Base-by-base conservation (phyloP, 1,140 invertebrate genomes). In the Penaeus vannamei region DNA sequence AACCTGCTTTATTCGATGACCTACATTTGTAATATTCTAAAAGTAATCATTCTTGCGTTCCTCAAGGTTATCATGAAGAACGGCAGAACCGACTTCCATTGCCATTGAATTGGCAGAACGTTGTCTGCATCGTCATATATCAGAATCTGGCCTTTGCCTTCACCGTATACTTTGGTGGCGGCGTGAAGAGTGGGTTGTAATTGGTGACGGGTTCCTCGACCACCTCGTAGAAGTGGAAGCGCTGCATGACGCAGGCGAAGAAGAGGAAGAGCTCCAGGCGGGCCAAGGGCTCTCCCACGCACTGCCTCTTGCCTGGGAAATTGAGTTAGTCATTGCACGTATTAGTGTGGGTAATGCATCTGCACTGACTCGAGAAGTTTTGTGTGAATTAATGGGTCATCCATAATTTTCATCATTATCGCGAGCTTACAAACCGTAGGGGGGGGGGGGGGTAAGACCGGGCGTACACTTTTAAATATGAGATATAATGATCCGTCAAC, bases 181-280 rank as follows among this genome's bases (percentile, higher is more conserved):
- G 19, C 46, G 46, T 69, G 53, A 87, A 83, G n/a, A 29, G 53
- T 12, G 53, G 53, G 53, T 53, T 69, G 62, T 79, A 61, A 19
- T 61, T 83, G 79, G 0, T 60, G 42, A 32, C 19, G n/a, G n/a
- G 14, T 20, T 26, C 19, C n/a, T 26, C 17, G 3, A 8, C 62
- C 62, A 69, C 86, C 1, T 82, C 20, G 2, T 32, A 72, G 86
- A 82, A 82, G 77, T 62, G n/a, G 86, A 87, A 87, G 26, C 86
- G 61, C 7, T 87, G 86, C 7, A 72, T 29, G n/a, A 87, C 19
- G 23, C 64, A 82, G 17, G 79, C 53, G 36, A 87, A 53, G 86
- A 87, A 83, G 10, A 87, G 79, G 79, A 87, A 83, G 2, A 87
- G 61, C 26, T 87, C 79, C 61, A 46, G 32, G 8, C 79, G 79